phyloP scores from a whole-genome alignment of 1,140 invertebrate genomes.

The Eumeta japonica region DNA sequence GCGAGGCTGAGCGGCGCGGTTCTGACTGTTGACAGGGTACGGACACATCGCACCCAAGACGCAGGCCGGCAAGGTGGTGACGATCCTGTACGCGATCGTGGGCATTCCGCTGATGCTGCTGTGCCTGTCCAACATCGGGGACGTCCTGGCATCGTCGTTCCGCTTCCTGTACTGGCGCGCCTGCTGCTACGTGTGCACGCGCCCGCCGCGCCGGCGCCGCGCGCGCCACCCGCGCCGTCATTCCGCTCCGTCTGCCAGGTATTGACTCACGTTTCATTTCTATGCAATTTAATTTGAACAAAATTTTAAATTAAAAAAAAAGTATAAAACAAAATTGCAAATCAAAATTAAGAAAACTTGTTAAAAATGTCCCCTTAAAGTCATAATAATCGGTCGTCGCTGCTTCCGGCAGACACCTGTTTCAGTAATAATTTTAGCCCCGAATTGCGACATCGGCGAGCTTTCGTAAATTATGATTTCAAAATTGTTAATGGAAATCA shows the following conservation, averaged over 20 bases:
- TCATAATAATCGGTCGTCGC: too few species aligned
- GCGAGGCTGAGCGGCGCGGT: too few species aligned
- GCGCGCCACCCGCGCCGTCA: conserved; percentile 47
- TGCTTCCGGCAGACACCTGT: too few species aligned
- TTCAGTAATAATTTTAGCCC: too few species aligned
- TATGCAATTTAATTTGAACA: not conserved
- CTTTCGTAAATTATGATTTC: too few species aligned
- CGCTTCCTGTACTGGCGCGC: conserved; percentile 87
- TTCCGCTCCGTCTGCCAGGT: conserved; percentile 17
- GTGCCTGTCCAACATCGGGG: conserved; percentile 93
- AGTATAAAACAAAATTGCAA: too few species aligned
- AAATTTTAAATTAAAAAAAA: not conserved
- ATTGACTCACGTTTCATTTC: conserved; percentile 7
- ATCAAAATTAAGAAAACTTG: too few species aligned
- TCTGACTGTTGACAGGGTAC: too few species aligned
- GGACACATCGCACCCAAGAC: conserved; percentile 95
- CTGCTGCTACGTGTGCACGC: conserved; percentile 85
- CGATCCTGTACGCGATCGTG: conserved; percentile 93
- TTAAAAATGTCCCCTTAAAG: too few species aligned
- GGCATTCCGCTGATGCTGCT: conserved; percentile 93
- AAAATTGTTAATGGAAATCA: too few species aligned
- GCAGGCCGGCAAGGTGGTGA: conserved; percentile 86
- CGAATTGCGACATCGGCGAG: too few species aligned
- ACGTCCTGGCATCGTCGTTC: conserved; percentile 92
- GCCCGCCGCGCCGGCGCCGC: conserved; percentile 67